Evolutionary conservation across 2,797 vertebrate genomes (phyloP), one percentile per base, ranked within the genome.

Genomic region (Hyperoplus immaculatus): DNA sequence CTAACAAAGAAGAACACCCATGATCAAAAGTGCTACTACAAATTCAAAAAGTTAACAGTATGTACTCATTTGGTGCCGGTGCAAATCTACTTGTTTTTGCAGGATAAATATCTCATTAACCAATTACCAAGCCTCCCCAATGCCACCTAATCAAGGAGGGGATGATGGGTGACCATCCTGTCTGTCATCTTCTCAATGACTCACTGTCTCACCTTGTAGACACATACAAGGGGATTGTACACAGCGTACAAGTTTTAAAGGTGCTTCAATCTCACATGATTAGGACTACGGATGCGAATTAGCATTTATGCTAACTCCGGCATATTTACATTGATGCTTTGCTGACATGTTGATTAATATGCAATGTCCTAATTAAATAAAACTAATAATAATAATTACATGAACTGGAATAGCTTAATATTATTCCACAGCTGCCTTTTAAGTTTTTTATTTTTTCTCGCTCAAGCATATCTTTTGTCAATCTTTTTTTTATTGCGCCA

Each of bases 21-120:
- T 67, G 4, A 61, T 80, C 9, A 29, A 59, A 75, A 54, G 45
- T 61, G 41, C 18, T 46, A 3, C 75, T 29, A 29, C 29, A 29
- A 29, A 29, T 29, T 29, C 29, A 29, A 29, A 29, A 29, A 29
- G 29, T 29, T 29, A 29, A 51, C 46, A 15, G 29, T 47, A 43
- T 68, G 77, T n/a, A 10, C 6, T 77, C 16, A 51, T 77, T 16
- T 64, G 60, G 29, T 71, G 66, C 56, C 10, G 1, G 42, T 77
- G 72, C 69, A 1, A 67, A 65, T 75, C 53, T 55, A 62, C 57
- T 15, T 66, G 0, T 13, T 9, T 14, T 63, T 56, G 56, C 63
- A 9, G 53, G 49, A 64, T 85, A 61, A 87, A 80, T 69, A 63
- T 68, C 54, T 74, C 66, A 36, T 49, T 70, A 29, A 5, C 68